A percentile compares a stretch with the other conserved stretches of the same genome.
These are phyloP conservation scores for Chanos chanos DNA, from an alignment of 2,797 vertebrate genomes.

Conservation along the genomic window DNA sequence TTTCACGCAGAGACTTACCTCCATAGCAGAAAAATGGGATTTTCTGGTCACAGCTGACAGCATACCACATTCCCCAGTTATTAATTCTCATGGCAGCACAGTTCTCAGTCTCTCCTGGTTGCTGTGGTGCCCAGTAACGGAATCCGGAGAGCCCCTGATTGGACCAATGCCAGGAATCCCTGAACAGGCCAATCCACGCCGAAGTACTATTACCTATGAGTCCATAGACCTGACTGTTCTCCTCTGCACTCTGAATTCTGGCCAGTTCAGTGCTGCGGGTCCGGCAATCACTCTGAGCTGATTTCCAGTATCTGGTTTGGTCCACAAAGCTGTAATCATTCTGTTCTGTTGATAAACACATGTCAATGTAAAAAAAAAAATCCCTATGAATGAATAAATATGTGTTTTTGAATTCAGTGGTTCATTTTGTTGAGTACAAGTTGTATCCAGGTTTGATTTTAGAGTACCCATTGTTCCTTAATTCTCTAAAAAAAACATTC, in stretches of 20 bases:
- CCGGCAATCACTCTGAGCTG: conserved; percentile 32
- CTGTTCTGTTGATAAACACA: conserved; percentile 7
- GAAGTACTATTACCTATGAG: rapidly evolving
- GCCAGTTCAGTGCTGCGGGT: conserved; percentile 8
- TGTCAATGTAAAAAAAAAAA: too few relatives aligned
- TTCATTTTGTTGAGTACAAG: too few relatives aligned
- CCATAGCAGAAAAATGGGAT: not conserved
- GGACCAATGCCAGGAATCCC: conserved; percentile 14
- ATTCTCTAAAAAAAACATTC: not conserved
- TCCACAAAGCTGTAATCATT: rapidly evolving
- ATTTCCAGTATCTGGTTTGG: rapidly evolving
- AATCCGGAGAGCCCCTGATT: conserved; percentile 47
- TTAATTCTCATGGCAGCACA: not conserved
- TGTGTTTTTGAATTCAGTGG: too few relatives aligned
- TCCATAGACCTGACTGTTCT: rapidly evolving
- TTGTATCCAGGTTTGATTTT: too few relatives aligned
- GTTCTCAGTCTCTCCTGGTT: not conserved
- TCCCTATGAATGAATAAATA: too few relatives aligned
- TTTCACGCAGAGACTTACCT: not conserved
- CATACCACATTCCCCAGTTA: not conserved
- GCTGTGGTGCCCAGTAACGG: not conserved
- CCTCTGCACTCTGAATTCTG: conserved; percentile 17
- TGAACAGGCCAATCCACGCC: conserved; percentile 7
- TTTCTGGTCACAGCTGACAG: not conserved
- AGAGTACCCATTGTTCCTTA: too few relatives aligned